A percentile compares a stretch with the other conserved stretches of the same genome.
Conservation (phyloP, 2,888 invertebrate genomes). For the Lepidocyrtinus sp. region DNA sequence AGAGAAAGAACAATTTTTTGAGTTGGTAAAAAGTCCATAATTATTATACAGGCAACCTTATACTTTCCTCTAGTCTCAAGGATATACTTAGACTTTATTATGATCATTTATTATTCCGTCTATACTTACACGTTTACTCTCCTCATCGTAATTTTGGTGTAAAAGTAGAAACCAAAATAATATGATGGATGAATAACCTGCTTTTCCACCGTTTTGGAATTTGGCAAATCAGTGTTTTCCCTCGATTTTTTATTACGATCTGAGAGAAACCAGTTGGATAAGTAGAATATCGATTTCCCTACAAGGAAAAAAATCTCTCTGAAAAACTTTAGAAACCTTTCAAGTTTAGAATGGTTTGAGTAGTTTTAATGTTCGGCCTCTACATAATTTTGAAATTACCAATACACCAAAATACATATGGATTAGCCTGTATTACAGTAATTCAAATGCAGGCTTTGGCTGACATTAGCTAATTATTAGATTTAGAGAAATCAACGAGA, state of each 20-base stretch:
- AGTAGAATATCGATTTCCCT: constrained; percentile 53
- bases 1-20: too few species aligned
- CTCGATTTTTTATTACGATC: constrained; percentile 1
- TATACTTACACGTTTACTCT: constrained; percentile 1
- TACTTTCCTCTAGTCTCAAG: constrained; percentile 29
- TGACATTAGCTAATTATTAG: too few species aligned
- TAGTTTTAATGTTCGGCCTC: neutral
- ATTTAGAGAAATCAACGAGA: too few species aligned
- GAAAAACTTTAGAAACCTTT: too few species aligned
- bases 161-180: neutral
- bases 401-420: neutral
- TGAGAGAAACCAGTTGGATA: constrained; percentile 43
- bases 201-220: constrained; percentile 59
- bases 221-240: constrained; percentile 35
- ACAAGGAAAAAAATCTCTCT: too few species aligned
- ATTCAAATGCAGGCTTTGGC: neutral
- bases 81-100: constrained; percentile 45
- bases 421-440: neutral
- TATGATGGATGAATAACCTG: constrained; percentile 43
- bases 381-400: neutral
- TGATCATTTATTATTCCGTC: constrained; percentile 42
- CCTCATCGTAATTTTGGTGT: constrained; percentile 24
- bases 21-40: neutral
- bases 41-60: neutral
- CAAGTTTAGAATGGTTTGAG: too few species aligned